Percentiles rank a stretch among this genome's conserved stretches.
phyloP scores from a whole-genome alignment of 2,888 invertebrate genomes.

The Aphelenchoides bicaudatus region DNA sequence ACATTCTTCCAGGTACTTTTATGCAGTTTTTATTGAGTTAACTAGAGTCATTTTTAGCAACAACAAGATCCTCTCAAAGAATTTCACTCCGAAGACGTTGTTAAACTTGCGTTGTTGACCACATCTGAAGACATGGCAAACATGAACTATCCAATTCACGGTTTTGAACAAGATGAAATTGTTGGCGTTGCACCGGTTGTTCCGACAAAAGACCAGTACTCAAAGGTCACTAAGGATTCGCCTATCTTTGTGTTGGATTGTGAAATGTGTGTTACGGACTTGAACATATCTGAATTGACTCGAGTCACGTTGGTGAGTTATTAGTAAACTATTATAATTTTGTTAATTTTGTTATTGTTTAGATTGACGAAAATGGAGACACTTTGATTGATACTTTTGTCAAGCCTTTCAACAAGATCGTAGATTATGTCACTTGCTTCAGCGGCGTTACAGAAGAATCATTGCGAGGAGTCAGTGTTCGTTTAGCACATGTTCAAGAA shows the following conservation, averaged over 20 bases:
- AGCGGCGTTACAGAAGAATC: constrained; percentile 63
- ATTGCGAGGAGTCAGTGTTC: constrained; percentile 60
- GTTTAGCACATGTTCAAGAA: constrained; percentile 51
- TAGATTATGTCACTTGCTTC: constrained; percentile 61
- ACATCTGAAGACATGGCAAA: constrained; percentile 35
- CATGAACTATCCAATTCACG: constrained; percentile 37
- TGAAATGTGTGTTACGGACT: constrained; percentile 63
- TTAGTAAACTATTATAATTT: constrained; percentile 9
- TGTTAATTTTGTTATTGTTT: constrained; percentile 19
- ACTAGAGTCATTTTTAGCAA: constrained; percentile 13
- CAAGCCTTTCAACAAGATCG: constrained; percentile 62
- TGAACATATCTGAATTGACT: constrained; percentile 60
- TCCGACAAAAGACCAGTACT: constrained; percentile 37
- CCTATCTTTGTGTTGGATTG: constrained; percentile 65
- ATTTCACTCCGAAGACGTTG: constrained; percentile 7
- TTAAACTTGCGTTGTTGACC: constrained; percentile 34
- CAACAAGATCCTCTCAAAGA: constrained; percentile 24
- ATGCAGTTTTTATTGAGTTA: neutral
- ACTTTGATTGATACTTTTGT: constrained; percentile 63
- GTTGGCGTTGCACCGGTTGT: constrained; percentile 12
- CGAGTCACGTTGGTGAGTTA: constrained; percentile 61
- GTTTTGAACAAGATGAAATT: constrained; percentile 16
- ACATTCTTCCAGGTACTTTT: neutral
- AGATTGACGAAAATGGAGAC: constrained; percentile 62
- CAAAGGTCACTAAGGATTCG: constrained; percentile 40